Evolutionary conservation across 2,797 vertebrate species (phyloP).

Genomic region (Scolopax bukidnonensis): DNA sequence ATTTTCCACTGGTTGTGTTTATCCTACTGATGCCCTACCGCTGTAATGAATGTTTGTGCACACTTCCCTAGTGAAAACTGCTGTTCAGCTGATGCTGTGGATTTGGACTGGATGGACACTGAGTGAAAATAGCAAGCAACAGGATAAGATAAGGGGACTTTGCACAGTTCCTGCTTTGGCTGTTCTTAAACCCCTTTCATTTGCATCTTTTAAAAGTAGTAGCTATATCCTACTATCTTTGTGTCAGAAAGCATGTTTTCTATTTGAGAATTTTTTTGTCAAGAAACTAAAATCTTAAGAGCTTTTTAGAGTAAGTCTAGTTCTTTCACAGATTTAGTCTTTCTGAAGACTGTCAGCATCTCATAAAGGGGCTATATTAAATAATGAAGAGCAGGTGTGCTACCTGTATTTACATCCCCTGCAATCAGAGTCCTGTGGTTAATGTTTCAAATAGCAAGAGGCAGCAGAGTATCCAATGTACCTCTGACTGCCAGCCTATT

Average conservation of each 20-base stretch:
- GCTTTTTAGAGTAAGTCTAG: background rate
- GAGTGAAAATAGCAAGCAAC: background rate
- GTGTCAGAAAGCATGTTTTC: background rate
- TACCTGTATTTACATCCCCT: background rate
- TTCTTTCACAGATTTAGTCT: background rate
- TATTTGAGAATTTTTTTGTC: background rate
- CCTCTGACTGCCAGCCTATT: background rate
- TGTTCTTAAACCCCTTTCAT: background rate
- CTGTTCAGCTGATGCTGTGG: background rate
- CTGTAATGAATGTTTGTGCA: background rate
- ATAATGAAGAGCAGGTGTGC: background rate
- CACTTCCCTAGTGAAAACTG: background rate
- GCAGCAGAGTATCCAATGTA: background rate
- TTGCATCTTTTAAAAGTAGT: background rate
- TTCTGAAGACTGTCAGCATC: background rate
- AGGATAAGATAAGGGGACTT: background rate
- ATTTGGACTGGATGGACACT: background rate
- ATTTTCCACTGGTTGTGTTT: background rate
- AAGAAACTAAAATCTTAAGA: background rate
- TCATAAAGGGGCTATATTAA: background rate
- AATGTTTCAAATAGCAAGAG: background rate
- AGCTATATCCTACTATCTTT: background rate
- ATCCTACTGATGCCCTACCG: background rate
- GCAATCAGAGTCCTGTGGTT: background rate
- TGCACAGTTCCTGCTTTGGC: background rate